Evolutionary conservation across 2,113 vertebrate species (phyloP), one percentile per base, ranked within the genome.

Genomic region (Danionella cerebrum): DNA sequence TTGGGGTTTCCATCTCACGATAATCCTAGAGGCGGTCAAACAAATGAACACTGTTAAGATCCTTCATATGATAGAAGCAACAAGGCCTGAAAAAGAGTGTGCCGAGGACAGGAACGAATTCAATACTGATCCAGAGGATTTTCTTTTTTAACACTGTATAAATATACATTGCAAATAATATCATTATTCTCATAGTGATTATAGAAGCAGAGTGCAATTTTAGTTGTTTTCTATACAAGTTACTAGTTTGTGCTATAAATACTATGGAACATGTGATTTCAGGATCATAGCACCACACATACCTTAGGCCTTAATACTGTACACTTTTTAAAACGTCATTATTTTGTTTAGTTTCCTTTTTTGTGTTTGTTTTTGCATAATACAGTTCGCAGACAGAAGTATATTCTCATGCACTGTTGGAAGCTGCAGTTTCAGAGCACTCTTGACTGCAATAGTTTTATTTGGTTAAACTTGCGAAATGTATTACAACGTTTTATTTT

Each of bases 221-320:
- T 9, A 6, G 5, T 33, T 33, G 5, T 54, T 55, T 65, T 70
- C 70, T 94, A 92, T 98, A 98, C 93, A 96, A 93, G 94, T 96
- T 93, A 94, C 93, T 96, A 96, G 92, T 98, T 91, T 98, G 96
- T 98, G 96, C 96, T 97, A 97, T 98, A 97, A 97, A 98, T 96
- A 97, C 94, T 97, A 97, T 98, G 93, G 93, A 98, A 97, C 93
- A 97, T 92, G 90, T 91, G 92, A 86, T 92, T 86, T 71, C 89
- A 93, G 92, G 93, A 93, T 95, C 94, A 88, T 94, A 89, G 95
- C 97, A 98, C 96, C 96, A 98, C 96, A 98, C 94, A 92, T 95
- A 81, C 93, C 96, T 95, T 96, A 97, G 96, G 95, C 95, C 94
- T 94, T 96, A 95, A 93, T 93, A 97, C 95, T 98, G 95, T 97